Evolutionary conservation across 2,113 vertebrate species (phyloP), one percentile per base, ranked within the genome.

Genomic region (Hassar affinis): DNA sequence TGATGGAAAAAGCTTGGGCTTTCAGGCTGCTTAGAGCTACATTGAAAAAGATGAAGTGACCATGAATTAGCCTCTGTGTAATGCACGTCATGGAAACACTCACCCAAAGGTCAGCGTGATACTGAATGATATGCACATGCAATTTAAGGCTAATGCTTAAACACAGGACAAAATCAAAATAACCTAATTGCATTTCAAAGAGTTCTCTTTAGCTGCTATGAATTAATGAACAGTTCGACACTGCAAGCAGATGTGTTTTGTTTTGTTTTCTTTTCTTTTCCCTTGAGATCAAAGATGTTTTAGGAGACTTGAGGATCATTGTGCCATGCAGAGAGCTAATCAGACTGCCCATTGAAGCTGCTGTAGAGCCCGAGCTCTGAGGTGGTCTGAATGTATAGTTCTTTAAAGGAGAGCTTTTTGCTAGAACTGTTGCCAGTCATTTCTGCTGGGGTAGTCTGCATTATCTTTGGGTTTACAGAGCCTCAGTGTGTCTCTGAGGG

Each of bases 231-330:
- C 85, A 84, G 77, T 87, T 52, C 78, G 75, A 20, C 62, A 61
- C 83, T 85, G 80, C 59, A 74, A 57, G 80, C 84, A 84, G 81
- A 84, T 84, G 83, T 81, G 80, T 82, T 77, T 69, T 56, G 35
- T 54, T 79, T 80, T 81, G 74, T 87, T 72, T 74, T 14, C 2
- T 9, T 42, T 18, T 6, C 3, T 20, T 3, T n/a, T 17, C 35
- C 59, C 59, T 51, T 45, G 59, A 88, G 83, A 89, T 90, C 85
- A 90, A 91, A 89, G 87, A 75, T 57, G 49, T 49, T 49, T 78
- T 74, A 25, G 11, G 57, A 84, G 74, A 83, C 51, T 51, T 83
- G 71, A 71, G 64, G 56, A 84, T 85, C 72, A 78, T 62, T 88
- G 84, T 30, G 59, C 42, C 57, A 83, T 3, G 57, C 61, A 49